Percentiles rank a stretch among this genome's conserved stretches.
These are phyloP conservation scores for Epinotia demarniana DNA, from an alignment of 2,888 invertebrate genomes.

Conservation along the genomic window DNA sequence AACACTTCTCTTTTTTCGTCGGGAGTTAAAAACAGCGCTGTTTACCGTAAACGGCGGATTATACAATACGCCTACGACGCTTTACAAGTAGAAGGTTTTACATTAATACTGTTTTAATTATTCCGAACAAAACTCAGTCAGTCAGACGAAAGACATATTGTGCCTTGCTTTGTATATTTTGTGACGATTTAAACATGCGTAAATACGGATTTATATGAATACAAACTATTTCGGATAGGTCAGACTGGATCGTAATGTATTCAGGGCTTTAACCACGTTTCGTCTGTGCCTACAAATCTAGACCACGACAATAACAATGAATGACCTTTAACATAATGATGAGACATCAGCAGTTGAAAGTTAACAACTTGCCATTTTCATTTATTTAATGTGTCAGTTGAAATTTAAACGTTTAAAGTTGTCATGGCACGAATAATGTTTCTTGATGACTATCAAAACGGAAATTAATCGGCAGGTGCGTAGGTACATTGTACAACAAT, in stretches of 20 bases:
- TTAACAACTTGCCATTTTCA: slow-evolving; percentile 34
- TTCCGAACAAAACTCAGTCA: too few relatives aligned
- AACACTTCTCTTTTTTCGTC: too few relatives aligned
- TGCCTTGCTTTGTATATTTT: not conserved
- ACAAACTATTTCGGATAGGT: slow-evolving; percentile 3
- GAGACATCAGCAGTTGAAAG: slow-evolving; percentile 18
- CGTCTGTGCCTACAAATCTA: not conserved
- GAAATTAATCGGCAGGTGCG: slow-evolving; percentile 22
- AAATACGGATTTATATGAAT: slow-evolving; percentile 11
- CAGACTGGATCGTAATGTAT: slow-evolving; percentile 7
- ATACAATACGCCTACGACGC: too few relatives aligned
- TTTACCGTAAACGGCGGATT: too few relatives aligned
- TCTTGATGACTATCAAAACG: slow-evolving; percentile 31
- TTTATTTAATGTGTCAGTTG: slow-evolving; percentile 42
- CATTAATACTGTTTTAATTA: too few relatives aligned
- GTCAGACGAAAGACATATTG: too few relatives aligned
- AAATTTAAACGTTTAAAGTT: slow-evolving; percentile 21
- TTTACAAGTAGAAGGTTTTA: too few relatives aligned
- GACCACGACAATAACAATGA: slow-evolving; percentile 18
- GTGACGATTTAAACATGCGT: not conserved
- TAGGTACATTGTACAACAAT: not conserved
- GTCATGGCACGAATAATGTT: slow-evolving; percentile 23
- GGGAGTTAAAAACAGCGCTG: too few relatives aligned
- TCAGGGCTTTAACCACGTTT: not conserved
- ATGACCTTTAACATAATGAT: slow-evolving; percentile 5